Evolutionary conservation across 2,888 invertebrate genomes (phyloP), one percentile per base, ranked within the genome.

Genomic region (Zeuzera pyrina): DNA sequence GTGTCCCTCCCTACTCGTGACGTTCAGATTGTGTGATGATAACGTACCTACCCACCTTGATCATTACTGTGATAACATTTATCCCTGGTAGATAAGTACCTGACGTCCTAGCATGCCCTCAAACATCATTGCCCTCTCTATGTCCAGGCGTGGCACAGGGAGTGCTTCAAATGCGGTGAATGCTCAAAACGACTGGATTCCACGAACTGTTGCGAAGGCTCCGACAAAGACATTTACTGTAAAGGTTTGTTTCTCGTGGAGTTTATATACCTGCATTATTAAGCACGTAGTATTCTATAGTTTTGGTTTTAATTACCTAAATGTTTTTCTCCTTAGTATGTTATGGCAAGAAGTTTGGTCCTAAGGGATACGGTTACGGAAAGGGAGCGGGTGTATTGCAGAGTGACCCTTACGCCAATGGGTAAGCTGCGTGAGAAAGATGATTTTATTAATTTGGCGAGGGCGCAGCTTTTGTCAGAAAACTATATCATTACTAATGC

Each of bases 331-430:
- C 70, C 71, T 35, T 78, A 94, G 93, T 93, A 66, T 98, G 98
- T 89, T 97, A 98, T 87, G 94, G 91, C 71, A 95, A 96, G 89
- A 94, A 91, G 87, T 97, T 94, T 85, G 98, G 98, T 60, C 97
- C 97, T 61, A 97, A 94, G 86, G 95, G 95, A 78, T 97, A 97
- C 81, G 97, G 97, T 63, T 97, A 95, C 83, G 98, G 98, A 62
- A 94, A 95, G 85, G 98, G 98, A 67, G 95, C 93, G 69, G 95
- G 95, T 69, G 94, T 94, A 54, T 87, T 95, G 65, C 94, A 95
- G 86, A 93, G 93, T 81, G 95, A 95, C 86, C 89, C 89, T 84
- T 89, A 89, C 84, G 88, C 90, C 73, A 91, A 91, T 84, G 92
- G 92, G 93, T 91, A 89, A 87, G 89, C 65, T 51, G 37, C 42